Evolutionary conservation across 2,888 invertebrate species (phyloP).

Genomic region (Marronus borbonicus): DNA sequence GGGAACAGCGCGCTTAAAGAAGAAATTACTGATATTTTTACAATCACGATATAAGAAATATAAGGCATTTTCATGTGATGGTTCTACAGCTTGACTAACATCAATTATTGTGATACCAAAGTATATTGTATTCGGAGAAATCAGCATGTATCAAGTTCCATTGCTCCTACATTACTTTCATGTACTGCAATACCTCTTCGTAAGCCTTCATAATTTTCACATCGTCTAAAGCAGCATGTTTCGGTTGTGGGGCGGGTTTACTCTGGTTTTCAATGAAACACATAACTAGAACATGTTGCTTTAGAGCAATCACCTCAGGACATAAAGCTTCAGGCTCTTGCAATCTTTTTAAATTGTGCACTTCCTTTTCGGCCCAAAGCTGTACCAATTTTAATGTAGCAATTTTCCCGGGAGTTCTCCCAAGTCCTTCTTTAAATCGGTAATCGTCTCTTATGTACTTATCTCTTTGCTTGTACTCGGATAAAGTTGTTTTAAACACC

Average conservation of each 20-base stretch:
- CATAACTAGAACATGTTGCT: conserved; percentile 92
- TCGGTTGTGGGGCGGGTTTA: conserved; percentile 83
- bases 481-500: conserved; percentile 94
- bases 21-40: conserved; percentile 86
- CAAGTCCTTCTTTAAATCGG: conserved; percentile 83
- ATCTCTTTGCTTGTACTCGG: conserved; percentile 94
- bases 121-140: conserved; percentile 92
- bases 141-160: conserved; percentile 95
- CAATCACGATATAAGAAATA: conserved; percentile 92
- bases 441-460: conserved; percentile 95
- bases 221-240: conserved; percentile 79
- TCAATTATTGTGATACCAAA: conserved; percentile 92
- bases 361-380: conserved; percentile 98
- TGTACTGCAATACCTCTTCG: conserved; percentile 77
- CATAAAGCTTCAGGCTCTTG: conserved; percentile 86
- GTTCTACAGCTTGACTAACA: conserved; percentile 95
- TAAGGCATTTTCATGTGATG: conserved; percentile 90
- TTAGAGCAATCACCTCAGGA: conserved; percentile 85
- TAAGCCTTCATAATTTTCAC: conserved; percentile 75
- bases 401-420: conserved; percentile 79
- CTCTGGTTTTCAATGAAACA: conserved; percentile 90
- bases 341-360: conserved; percentile 90
- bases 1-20: conserved; percentile 78
- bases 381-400: conserved; percentile 93
- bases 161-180: conserved; percentile 86